Evolutionary conservation across 1,140 invertebrate genomes (phyloP), one percentile per base, ranked within the genome.

Genomic region (Dolichoris vasculosae): DNA sequence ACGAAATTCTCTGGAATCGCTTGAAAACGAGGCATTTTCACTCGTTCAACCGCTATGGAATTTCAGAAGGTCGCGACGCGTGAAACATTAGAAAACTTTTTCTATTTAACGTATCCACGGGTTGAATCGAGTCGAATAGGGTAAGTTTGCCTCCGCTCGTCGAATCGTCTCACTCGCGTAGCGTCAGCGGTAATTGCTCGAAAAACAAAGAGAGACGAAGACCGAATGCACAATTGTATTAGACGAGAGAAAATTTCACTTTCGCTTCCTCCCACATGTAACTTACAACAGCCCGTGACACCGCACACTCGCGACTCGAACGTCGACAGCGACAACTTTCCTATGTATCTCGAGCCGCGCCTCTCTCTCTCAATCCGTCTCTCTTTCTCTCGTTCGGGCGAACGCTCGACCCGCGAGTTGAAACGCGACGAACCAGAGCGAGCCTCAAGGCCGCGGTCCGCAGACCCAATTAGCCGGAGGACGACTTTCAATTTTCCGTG

Each of bases 201-300:
- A 48, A n/a, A 75, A 17, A n/a, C 3, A n/a, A 15, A 35, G 46
- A 75, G 43, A 75, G 64, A 55, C 48, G 48, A 7, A 48, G 79
- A 46, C 43, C 30, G 80, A 59, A 84, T 71, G 87, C 77, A 83
- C 71, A 77, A 48, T 64, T 75, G 82, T 46, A 81, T 86, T 85
- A 87, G 86, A 87, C 86, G 87, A 81, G 87, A 87, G 84, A 87
- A 87, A 88, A 89, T 89, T 89, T 90, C 89, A 90, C 89, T 90
- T 89, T 90, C 89, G 89, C 88, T 89, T 8, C 40, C 32, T 43
- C 30, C 40, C 64, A 23, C 75, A n/a, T 73, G 23, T 43, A n/a
- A 73, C 69, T 30, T 40, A 38, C 23, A 32, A 9, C 40, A 20
- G 38, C 3, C 38, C 87, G 87, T 86, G 88, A 88, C 88, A 88